A percentile compares a stretch with the other conserved stretches of the same genome.
phyloP scores from a whole-genome alignment of 2,888 invertebrate species.

The Bhutanitis thaidina region DNA sequence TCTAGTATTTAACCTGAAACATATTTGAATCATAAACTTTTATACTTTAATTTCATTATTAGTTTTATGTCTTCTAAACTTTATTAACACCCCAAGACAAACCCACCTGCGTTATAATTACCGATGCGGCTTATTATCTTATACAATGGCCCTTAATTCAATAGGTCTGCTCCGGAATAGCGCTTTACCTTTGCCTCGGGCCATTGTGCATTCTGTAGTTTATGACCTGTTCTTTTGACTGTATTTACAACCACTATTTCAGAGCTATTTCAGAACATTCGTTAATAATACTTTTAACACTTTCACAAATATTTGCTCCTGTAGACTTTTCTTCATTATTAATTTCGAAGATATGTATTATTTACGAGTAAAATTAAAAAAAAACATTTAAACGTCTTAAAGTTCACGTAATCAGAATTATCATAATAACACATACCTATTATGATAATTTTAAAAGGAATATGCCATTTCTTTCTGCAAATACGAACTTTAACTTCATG shows the following conservation, averaged over 20 bases:
- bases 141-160: slow-evolving; percentile 8
- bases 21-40: background rate
- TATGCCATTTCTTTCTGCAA: too few relatives aligned
- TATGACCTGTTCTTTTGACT: background rate
- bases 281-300: too few relatives aligned
- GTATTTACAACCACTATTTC: background rate
- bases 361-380: too few relatives aligned
- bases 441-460: too few relatives aligned
- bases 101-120: slow-evolving; percentile 5
- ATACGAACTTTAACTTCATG: too few relatives aligned
- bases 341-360: too few relatives aligned
- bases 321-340: too few relatives aligned
- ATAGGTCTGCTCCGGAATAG: background rate
- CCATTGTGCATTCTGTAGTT: background rate
- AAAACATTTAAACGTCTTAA: too few relatives aligned
- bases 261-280: background rate
- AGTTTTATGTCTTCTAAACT: background rate
- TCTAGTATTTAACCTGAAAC: too few relatives aligned
- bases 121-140: background rate
- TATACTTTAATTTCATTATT: slow-evolving; percentile 1
- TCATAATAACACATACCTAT: too few relatives aligned
- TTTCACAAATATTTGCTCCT: too few relatives aligned
- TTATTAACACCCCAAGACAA: slow-evolving; percentile 5
- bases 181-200: background rate
- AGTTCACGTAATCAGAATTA: too few relatives aligned